Percentiles rank a stretch among this genome's conserved stretches.
Evolutionary conservation across 2,113 vertebrate species (phyloP).

Genomic region (Bothrops jararaca): DNA sequence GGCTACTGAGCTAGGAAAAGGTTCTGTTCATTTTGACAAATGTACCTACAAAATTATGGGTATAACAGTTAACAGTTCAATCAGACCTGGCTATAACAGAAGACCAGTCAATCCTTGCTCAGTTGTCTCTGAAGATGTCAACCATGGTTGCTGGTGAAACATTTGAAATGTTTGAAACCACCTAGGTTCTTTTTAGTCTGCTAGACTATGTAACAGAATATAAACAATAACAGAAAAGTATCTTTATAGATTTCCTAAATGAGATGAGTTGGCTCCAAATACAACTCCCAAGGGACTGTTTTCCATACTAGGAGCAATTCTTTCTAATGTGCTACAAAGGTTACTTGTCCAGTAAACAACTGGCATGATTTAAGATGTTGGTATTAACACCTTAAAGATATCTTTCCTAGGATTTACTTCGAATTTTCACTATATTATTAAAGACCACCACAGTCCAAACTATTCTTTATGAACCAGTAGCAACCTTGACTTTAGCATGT

Average conservation of each 20-base stretch:
- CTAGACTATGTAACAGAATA: background rate
- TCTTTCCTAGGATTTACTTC: background rate
- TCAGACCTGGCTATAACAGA: background rate
- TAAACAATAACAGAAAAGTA: background rate
- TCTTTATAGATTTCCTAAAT: background rate
- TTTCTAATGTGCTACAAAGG: background rate
- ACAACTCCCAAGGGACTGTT: background rate
- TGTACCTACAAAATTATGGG: background rate
- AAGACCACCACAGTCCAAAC: conserved; percentile 10
- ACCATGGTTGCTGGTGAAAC: background rate
- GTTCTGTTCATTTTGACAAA: background rate
- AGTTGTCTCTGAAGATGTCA: background rate
- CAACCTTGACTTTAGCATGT: conserved; percentile 33
- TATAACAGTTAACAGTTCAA: background rate
- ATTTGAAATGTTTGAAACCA: background rate
- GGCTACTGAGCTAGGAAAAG: background rate
- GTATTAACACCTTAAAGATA: background rate
- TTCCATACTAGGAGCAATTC: background rate
- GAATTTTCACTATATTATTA: conserved; percentile 8
- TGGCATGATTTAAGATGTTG: background rate
- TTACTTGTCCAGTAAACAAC: background rate
- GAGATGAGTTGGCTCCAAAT: background rate
- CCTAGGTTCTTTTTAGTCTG: background rate
- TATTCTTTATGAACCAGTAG: conserved; percentile 21
- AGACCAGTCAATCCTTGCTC: background rate